Conservation (phyloP, 1,140 invertebrate genomes). For the Lepidostoma basale region DNA sequence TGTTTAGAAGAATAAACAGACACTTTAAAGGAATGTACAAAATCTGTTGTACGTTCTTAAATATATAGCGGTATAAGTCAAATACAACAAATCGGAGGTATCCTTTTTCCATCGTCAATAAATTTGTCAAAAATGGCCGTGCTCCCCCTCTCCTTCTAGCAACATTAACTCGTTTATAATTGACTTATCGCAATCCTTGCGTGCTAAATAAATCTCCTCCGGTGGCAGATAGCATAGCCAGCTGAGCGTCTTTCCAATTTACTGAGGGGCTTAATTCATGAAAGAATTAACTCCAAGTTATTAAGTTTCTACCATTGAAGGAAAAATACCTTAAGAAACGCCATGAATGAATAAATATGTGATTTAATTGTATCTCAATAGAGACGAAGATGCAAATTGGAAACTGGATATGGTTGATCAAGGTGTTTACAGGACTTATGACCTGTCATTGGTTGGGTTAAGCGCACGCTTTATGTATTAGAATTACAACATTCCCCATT, state of each 20-base stretch:
- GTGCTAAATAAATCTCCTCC: constrained; percentile 42
- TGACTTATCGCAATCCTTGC: constrained; percentile 42
- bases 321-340: no score
- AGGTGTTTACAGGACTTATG: no score
- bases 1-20: neutral
- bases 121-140: constrained; percentile 3
- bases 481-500: no score
- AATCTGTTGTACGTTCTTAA: neutral
- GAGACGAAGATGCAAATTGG: no score
- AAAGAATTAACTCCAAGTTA: constrained; percentile 38
- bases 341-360: no score
- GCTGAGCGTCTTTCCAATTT: constrained; percentile 33
- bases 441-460: no score
- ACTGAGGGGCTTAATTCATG: constrained; percentile 33
- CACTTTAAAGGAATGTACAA: neutral
- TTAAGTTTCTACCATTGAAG: constrained; percentile 6
- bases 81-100: neutral
- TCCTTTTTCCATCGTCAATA: constrained; percentile 2
- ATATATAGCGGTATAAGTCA: neutral
- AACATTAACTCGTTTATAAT: constrained; percentile 44
- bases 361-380: no score
- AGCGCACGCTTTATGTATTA: no score
- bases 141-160: constrained; percentile 18
- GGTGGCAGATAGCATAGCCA: constrained; percentile 21
- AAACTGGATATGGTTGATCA: no score